Percentiles rank a stretch among this genome's conserved stretches.
Evolutionary conservation across 2,888 invertebrate genomes (phyloP).

Genomic region (Erebia ligea): DNA sequence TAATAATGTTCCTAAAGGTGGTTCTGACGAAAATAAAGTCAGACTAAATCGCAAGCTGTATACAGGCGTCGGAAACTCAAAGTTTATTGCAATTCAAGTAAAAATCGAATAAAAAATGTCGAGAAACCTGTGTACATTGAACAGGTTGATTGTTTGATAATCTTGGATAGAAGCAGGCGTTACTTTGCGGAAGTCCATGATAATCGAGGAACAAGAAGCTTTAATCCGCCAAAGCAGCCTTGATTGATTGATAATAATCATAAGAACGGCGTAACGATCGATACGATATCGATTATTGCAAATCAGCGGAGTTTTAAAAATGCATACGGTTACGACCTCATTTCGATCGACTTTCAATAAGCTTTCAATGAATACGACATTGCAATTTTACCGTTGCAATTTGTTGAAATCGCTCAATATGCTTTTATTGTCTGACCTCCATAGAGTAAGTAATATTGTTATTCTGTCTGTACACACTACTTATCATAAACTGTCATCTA

Average conservation of each 20-base stretch:
- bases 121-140: background rate
- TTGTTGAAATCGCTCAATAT: background rate
- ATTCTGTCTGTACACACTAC: background rate
- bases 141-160: too few relatives aligned
- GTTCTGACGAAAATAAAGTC: too few relatives aligned
- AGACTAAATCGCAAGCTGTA: too few relatives aligned
- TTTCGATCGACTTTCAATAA: conserved; percentile 4
- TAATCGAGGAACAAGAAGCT: too few relatives aligned
- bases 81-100: too few relatives aligned
- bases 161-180: too few relatives aligned
- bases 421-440: background rate
- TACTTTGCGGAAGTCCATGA: too few relatives aligned
- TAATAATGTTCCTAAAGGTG: too few relatives aligned
- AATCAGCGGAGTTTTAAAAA: conserved; percentile 19
- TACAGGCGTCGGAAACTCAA: too few relatives aligned
- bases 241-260: background rate
- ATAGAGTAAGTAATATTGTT: background rate
- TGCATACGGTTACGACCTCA: conserved; percentile 18
- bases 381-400: conserved; percentile 11
- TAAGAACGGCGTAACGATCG: background rate
- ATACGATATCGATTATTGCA: background rate
- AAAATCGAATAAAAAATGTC: too few relatives aligned
- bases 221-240: too few relatives aligned
- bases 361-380: conserved; percentile 13
- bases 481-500: background rate